A percentile compares a stretch with the other conserved stretches of the same genome.
Evolutionary conservation across 2,113 vertebrate species (phyloP).

Genomic region (Semicossyphus pulcher): DNA sequence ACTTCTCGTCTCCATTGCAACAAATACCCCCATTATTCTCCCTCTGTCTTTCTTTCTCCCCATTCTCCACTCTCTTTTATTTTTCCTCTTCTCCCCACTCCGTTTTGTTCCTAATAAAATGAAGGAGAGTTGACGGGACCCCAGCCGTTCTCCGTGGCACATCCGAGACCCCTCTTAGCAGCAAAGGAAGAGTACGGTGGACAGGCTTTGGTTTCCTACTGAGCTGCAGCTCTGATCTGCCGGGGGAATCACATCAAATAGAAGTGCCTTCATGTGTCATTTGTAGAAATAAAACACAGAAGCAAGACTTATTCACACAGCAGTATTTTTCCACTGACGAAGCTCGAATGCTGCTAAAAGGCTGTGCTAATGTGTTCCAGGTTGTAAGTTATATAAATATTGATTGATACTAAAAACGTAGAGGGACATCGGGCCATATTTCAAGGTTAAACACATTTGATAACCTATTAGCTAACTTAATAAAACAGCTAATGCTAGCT

Average conservation of each 20-base stretch:
- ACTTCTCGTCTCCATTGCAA: conserved; percentile 45
- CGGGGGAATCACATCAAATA: conserved; percentile 57
- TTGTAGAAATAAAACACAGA: conserved; percentile 14
- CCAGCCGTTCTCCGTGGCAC: background rate
- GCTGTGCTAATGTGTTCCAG: too few relatives aligned
- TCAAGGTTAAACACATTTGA: too few relatives aligned
- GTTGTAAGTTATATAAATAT: too few relatives aligned
- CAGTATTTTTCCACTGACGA: background rate
- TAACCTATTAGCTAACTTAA: too few relatives aligned
- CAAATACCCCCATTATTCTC: conserved; percentile 47
- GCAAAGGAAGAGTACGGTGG: conserved; percentile 4
- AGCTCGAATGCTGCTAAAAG: background rate
- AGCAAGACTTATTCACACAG: conserved; percentile 10
- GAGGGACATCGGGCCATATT: too few relatives aligned
- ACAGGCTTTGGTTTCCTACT: conserved; percentile 38
- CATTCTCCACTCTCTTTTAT: background rate
- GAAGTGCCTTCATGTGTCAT: conserved; percentile 46
- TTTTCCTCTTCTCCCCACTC: background rate
- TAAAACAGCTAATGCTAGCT: too few relatives aligned
- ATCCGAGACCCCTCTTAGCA: conserved; percentile 31
- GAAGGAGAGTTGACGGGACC: conserved; percentile 2
- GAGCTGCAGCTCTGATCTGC: conserved; percentile 35
- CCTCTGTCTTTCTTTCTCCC: conserved; percentile 20
- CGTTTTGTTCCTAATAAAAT: conserved; percentile 50
- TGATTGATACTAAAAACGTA: too few relatives aligned